These are phyloP conservation scores for Arothron firmamentum DNA, from an alignment of 2,113 vertebrate genomes.

Conservation along the genomic window DNA sequence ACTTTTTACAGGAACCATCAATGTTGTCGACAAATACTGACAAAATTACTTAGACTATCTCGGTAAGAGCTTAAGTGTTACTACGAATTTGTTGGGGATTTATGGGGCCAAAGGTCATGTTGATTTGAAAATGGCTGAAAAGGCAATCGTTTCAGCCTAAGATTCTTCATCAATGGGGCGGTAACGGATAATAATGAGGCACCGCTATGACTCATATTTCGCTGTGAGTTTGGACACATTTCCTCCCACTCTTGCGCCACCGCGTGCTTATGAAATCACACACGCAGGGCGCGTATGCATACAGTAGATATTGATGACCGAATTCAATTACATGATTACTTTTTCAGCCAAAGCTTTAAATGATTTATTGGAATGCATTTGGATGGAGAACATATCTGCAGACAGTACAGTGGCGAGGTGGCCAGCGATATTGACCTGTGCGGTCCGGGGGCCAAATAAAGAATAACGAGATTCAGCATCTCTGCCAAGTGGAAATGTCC, in stretches of 20 bases:
- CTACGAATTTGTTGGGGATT: constrained; percentile 5
- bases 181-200: background rate
- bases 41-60: background rate
- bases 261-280: constrained; percentile 49
- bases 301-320: constrained; percentile 71
- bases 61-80: too few species aligned
- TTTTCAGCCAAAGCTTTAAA: constrained; percentile 67
- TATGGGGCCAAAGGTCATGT: constrained; percentile 3
- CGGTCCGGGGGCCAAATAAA: constrained; percentile 64
- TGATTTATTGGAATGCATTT: constrained; percentile 69
- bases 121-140: too few species aligned
- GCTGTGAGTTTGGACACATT: constrained; percentile 53
- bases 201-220: too few species aligned
- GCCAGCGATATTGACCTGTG: constrained; percentile 64
- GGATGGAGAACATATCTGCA: constrained; percentile 65
- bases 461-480: constrained; percentile 70
- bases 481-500: constrained; percentile 68
- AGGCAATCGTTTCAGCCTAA: too few species aligned
- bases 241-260: constrained; percentile 49
- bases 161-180: too few species aligned
- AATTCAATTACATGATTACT: constrained; percentile 77
- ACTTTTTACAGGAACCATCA: constrained; percentile 51
- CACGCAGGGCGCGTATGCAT: constrained; percentile 20
- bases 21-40: constrained; percentile 25
- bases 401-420: constrained; percentile 37